Conservation (phyloP, 2,113 vertebrate species). For the Cathartes aura region DNA sequence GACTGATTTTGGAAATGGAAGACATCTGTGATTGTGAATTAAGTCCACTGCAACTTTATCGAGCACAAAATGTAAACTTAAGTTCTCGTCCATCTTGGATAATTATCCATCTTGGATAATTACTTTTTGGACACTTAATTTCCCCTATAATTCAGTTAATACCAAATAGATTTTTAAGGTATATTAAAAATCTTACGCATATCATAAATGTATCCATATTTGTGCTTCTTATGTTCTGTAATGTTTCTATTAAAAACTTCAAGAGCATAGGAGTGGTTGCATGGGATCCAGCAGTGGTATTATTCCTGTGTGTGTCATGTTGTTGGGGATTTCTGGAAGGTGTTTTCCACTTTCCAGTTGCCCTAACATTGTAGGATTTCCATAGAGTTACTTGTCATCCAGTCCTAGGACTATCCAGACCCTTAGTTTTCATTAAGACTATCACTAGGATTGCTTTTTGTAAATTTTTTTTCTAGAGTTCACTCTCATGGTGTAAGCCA, state of each 20-base stretch:
- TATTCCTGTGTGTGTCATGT: not conserved
- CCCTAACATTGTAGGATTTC: not conserved
- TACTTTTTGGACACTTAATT: not conserved
- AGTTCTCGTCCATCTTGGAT: not conserved
- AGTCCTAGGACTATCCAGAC: not conserved
- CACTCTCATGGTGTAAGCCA: not conserved
- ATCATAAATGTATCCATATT: not conserved
- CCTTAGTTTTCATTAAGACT: not conserved
- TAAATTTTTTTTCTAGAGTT: not conserved
- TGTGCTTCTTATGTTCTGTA: not conserved
- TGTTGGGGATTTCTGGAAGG: not conserved
- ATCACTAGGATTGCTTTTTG: not conserved
- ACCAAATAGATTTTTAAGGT: not conserved
- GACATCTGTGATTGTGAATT: not conserved
- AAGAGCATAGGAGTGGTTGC: not conserved
- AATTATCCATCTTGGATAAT: not conserved
- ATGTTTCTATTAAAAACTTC: not conserved
- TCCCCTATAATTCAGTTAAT: not conserved
- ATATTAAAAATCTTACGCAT: accelerated
- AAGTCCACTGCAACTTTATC: not conserved
- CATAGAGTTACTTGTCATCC: not conserved
- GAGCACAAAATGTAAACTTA: not conserved
- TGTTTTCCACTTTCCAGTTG: not conserved
- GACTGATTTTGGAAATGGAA: not conserved
- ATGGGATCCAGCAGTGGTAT: not conserved